These are phyloP conservation scores for Zosterops lateralis DNA, from an alignment of 2,113 vertebrate genomes.

Conservation along the genomic window DNA sequence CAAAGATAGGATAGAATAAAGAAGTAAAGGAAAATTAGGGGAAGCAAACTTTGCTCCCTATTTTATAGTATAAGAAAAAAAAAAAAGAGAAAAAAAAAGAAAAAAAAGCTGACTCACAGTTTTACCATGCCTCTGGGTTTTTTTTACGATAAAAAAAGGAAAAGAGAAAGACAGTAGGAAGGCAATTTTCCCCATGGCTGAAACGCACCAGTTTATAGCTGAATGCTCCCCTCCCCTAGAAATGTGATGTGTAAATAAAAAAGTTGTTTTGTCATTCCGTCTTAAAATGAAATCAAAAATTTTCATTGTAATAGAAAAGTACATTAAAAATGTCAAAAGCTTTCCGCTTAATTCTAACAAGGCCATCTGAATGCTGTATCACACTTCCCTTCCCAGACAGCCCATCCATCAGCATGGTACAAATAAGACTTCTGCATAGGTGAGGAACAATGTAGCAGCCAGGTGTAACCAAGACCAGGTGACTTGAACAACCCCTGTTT, in stretches of 20 bases:
- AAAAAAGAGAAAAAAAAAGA: background rate
- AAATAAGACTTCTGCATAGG: background rate
- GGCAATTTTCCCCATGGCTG: background rate
- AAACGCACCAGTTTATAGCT: background rate
- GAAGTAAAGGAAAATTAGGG: slow-evolving; percentile 41
- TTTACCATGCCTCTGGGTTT: slow-evolving; percentile 42
- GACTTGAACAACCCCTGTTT: background rate
- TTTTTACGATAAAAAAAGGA: slow-evolving; percentile 5
- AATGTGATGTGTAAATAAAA: background rate
- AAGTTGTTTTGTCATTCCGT: background rate
- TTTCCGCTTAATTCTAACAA: rapidly evolving
- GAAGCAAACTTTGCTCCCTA: slow-evolving; percentile 8
- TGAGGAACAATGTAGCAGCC: background rate
- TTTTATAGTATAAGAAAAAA: slow-evolving; percentile 10
- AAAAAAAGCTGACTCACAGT: background rate
- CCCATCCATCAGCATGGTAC: background rate
- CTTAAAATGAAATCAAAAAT: background rate
- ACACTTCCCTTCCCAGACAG: background rate
- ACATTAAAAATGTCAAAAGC: background rate
- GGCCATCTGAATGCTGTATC: background rate
- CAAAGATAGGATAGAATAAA: slow-evolving; percentile 35
- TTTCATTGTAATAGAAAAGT: background rate
- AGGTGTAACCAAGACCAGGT: background rate
- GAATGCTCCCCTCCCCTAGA: background rate
- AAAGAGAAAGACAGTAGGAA: slow-evolving; percentile 2